Conservation (phyloP, 2,888 invertebrate species). For the Atethmia centrago region DNA sequence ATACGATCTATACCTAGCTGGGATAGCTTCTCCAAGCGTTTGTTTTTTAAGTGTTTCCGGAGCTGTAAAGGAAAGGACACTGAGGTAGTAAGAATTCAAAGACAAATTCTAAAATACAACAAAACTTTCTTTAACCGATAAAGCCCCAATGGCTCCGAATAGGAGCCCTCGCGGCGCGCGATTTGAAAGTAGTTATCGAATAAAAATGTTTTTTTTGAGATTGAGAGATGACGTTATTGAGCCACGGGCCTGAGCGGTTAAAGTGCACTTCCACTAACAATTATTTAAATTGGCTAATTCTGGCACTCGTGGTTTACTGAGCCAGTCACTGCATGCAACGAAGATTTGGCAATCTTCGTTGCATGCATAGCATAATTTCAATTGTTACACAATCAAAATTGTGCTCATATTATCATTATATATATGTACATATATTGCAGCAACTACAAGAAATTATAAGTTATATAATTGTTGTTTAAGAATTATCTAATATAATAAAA, state of each 20-base stretch:
- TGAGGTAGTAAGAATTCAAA: not conserved
- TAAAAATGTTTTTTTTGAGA: too few relatives aligned
- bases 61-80: constrained; percentile 90
- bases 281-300: not conserved
- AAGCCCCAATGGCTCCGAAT: too few relatives aligned
- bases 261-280: not conserved
- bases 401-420: not conserved
- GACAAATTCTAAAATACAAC: not conserved
- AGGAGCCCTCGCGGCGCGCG: too few relatives aligned
- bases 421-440: too few relatives aligned
- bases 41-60: constrained; percentile 98
- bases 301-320: not conserved
- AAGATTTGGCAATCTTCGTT: too few relatives aligned
- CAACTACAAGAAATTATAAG: not conserved
- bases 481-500: too few relatives aligned
- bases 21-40: constrained; percentile 95
- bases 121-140: not conserved
- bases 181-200: too few relatives aligned
- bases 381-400: too few relatives aligned
- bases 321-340: not conserved
- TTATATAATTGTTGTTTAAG: not conserved
- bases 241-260: too few relatives aligned
- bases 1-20: constrained; percentile 98
- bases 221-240: too few relatives aligned
- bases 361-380: not conserved